A percentile compares a stretch with the other conserved stretches of the same genome.
Evolutionary conservation across 2,888 invertebrate species (phyloP).

Genomic region (Aleiodes leptofemur): DNA sequence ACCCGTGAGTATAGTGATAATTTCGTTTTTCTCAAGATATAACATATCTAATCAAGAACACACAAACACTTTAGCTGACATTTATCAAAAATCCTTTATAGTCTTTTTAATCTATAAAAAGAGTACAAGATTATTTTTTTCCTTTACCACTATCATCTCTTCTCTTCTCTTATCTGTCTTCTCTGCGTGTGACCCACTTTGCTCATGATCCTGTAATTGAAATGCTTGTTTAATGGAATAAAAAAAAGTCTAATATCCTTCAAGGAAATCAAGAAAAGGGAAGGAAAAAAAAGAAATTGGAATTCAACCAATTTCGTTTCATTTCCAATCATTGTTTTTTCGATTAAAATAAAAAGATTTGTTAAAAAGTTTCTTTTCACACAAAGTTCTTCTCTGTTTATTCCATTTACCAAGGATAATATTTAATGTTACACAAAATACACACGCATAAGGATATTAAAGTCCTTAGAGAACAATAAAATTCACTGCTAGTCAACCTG

Average conservation of each 20-base stretch:
- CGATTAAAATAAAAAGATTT: no score
- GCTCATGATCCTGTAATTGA: conserved; percentile 18
- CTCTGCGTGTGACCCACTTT: conserved; percentile 33
- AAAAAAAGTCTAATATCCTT: not conserved
- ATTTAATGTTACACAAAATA: conserved; percentile 13
- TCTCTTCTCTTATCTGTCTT: conserved; percentile 20
- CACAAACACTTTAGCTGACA: conserved; percentile 12
- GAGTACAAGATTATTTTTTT: conserved; percentile 48
- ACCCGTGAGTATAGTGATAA: conserved; percentile 67
- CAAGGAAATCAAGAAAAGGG: not conserved
- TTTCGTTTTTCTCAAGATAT: not conserved
- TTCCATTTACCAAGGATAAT: conserved; percentile 25
- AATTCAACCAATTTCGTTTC: no score
- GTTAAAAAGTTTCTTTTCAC: no score
- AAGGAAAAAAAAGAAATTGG: not conserved
- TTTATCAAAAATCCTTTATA: not conserved
- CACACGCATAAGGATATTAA: conserved; percentile 16
- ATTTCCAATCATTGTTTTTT: no score
- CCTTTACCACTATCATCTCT: conserved; percentile 43
- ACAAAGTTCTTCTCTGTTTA: conserved; percentile 3
- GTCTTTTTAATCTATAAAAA: conserved; percentile 21
- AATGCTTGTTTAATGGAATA: conserved; percentile 31
- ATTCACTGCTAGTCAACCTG: conserved; percentile 31
- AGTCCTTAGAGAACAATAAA: conserved; percentile 8
- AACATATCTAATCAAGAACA: conserved; percentile 25